A percentile compares a stretch with the other conserved stretches of the same genome.
phyloP scores from a whole-genome alignment of 1,140 invertebrate species.

The Lasaia peninsularis region DNA sequence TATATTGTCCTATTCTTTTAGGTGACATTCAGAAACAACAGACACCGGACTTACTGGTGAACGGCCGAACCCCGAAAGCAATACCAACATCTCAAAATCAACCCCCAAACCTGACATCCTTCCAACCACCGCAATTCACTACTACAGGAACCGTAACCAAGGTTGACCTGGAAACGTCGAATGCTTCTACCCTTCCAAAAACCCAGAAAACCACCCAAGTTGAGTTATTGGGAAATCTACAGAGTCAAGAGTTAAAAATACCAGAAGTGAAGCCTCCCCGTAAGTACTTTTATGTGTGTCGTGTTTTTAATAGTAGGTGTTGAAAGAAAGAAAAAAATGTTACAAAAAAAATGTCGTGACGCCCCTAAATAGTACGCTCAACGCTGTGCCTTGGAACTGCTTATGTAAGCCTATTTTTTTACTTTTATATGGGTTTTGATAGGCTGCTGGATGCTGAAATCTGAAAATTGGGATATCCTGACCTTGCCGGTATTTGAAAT shows the following conservation, averaged over 20 bases:
- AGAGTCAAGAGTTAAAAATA: not conserved
- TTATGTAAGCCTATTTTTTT: too few relatives aligned
- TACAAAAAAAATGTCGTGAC: too few relatives aligned
- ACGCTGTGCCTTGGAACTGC: too few relatives aligned
- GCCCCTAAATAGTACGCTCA: too few relatives aligned
- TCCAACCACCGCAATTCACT: constrained; percentile 3
- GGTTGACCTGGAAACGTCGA: not conserved
- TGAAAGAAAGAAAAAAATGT: too few relatives aligned
- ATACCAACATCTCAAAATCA: constrained; percentile 1
- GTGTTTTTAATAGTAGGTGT: not conserved
- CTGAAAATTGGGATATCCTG: too few relatives aligned
- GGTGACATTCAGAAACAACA: constrained; percentile 40
- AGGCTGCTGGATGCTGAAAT: too few relatives aligned
- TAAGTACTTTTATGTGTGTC: not conserved
- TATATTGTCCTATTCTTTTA: constrained; percentile 2
- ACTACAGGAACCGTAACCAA: not conserved
- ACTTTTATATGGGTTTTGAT: too few relatives aligned
- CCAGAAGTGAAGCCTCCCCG: not conserved
- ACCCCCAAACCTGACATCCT: not conserved
- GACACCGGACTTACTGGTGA: constrained; percentile 57
- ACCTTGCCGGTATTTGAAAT: too few relatives aligned
- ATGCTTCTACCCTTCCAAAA: not conserved
- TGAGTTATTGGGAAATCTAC: not conserved
- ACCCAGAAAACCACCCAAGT: not conserved
- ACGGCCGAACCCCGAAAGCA: constrained; percentile 33